These are phyloP conservation scores for Alectoris magna DNA, from an alignment of 2,797 vertebrate species.

Conservation along the genomic window DNA sequence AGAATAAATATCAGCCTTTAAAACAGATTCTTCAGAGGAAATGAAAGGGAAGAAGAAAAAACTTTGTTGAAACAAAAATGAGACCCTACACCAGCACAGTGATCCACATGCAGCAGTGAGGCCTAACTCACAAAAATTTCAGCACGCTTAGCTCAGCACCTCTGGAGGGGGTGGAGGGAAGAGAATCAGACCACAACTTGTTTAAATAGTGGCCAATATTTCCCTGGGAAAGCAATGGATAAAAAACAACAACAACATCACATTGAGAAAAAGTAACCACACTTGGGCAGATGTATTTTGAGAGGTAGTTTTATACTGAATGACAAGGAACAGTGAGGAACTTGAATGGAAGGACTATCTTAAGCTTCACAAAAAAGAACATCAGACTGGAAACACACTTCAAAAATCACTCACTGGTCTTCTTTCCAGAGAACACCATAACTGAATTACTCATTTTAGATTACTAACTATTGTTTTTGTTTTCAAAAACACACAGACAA, in stretches of 20 bases:
- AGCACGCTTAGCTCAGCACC: slow-evolving; percentile 1
- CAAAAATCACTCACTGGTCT: not conserved
- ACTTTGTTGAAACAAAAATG: not conserved
- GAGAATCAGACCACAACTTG: not conserved
- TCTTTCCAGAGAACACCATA: not conserved
- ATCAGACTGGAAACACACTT: not conserved
- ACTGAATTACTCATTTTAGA: not conserved
- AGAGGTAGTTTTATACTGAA: not conserved
- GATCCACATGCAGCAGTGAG: not conserved
- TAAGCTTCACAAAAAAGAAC: not conserved
- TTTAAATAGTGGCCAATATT: slow-evolving; percentile 17
- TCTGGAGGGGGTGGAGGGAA: not conserved
- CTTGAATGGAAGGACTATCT: not conserved
- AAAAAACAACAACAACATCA: not conserved
- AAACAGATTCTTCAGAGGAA: not conserved
- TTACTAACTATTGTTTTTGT: slow-evolving; percentile 1
- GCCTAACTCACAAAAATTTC: not conserved
- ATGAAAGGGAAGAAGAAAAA: not conserved
- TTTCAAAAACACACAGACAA: slow-evolving; percentile 20
- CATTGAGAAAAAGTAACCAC: not conserved
- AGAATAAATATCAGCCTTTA: not conserved
- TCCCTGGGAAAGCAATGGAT: not conserved
- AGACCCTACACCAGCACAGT: not conserved
- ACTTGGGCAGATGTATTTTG: not conserved
- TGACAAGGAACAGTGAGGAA: not conserved